A percentile compares a stretch with the other conserved stretches of the same genome.
Conservation (phyloP, 1,140 invertebrate species). For the Euborellia annulipes region DNA sequence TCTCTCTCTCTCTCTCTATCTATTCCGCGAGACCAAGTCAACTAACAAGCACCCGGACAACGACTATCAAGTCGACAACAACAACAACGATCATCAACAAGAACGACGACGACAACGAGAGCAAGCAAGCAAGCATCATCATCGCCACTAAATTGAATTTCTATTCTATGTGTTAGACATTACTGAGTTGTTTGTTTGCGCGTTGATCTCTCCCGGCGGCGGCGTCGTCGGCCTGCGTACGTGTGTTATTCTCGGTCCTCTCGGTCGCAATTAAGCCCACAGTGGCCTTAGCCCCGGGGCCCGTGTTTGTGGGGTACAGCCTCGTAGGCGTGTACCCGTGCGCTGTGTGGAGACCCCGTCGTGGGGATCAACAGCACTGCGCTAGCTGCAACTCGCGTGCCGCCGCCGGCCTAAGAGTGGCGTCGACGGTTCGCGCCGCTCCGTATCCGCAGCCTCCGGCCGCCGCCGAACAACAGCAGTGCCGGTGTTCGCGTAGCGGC, state of each 20-base stretch:
- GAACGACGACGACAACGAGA: no score
- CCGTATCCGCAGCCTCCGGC: conserved; percentile 7
- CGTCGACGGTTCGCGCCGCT: conserved; percentile 9
- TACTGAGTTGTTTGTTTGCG: no score
- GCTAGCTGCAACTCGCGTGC: conserved; percentile 9
- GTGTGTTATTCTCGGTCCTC: not conserved
- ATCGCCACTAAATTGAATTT: no score
- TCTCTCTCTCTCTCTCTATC: no score
- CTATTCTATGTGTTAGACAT: no score
- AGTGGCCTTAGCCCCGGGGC: conserved; percentile 23
- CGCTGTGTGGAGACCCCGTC: conserved; percentile 34
- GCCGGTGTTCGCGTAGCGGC: conserved; percentile 7
- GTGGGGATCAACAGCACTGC: conserved; percentile 18
- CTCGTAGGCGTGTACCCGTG: conserved; percentile 37
- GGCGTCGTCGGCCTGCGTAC: not conserved
- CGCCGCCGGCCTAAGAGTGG: conserved; percentile 8
- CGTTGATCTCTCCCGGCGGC: no score
- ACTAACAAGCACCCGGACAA: no score
- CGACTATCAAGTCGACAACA: no score
- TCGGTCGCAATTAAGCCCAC: conserved; percentile 4
- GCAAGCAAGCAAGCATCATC: no score
- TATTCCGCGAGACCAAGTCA: no score
- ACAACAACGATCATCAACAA: no score
- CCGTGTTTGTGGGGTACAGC: conserved; percentile 33
- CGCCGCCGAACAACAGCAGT: conserved; percentile 1